Evolutionary conservation across 2,113 vertebrate species (phyloP).

Genomic region (Elephantulus edwardii): DNA sequence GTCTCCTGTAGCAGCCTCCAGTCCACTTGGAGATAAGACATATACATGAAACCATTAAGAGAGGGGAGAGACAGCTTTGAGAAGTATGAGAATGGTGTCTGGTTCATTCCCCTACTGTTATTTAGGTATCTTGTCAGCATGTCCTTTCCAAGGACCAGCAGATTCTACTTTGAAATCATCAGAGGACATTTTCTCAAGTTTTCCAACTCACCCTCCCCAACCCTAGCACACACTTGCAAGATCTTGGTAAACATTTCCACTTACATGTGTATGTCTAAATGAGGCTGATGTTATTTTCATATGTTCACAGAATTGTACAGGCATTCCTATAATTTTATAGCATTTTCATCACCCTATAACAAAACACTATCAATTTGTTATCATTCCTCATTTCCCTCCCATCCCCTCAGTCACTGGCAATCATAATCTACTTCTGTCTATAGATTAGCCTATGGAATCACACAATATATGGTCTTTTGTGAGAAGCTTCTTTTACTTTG

Average conservation of each 20-base stretch:
- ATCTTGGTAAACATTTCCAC: background rate
- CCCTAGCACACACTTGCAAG: background rate
- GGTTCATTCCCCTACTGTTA: too few relatives aligned
- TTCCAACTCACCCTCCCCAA: background rate
- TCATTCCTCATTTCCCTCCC: background rate
- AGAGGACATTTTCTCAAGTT: background rate
- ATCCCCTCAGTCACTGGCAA: background rate
- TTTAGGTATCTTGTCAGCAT: accelerated
- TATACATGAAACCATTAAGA: background rate
- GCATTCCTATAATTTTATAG: background rate
- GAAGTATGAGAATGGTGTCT: background rate
- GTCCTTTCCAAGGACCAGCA: background rate
- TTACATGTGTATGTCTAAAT: background rate
- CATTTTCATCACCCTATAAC: background rate
- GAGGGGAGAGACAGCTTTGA: background rate
- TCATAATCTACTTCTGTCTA: background rate
- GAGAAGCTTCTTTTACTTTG: background rate
- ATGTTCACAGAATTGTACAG: background rate
- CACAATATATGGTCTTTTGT: background rate
- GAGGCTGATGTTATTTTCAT: background rate
- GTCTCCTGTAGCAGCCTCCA: background rate
- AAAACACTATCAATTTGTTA: background rate
- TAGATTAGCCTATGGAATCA: background rate
- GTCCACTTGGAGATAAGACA: background rate
- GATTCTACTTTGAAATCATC: background rate